These are phyloP conservation scores for Microtus oregoni DNA, from an alignment of 2,113 vertebrate species.

Conservation along the genomic window DNA sequence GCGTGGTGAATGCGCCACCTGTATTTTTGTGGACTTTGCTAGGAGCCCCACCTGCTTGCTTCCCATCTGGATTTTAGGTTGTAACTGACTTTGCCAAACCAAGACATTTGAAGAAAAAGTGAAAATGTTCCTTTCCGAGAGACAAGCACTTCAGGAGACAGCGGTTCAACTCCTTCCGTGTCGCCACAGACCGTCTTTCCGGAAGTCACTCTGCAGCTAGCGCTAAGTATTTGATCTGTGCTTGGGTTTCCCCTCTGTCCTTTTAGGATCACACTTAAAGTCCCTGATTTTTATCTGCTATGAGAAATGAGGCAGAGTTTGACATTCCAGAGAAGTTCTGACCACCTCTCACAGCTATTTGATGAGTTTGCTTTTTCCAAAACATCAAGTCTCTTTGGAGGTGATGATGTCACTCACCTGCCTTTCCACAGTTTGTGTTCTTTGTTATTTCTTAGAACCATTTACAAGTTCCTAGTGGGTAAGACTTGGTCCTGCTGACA, in stretches of 20 bases:
- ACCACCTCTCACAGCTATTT: neutral
- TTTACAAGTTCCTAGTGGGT: constrained; percentile 57
- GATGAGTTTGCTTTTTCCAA: neutral
- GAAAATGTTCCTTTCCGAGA: neutral
- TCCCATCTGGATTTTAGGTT: neutral
- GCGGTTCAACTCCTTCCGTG: neutral
- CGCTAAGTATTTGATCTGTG: neutral
- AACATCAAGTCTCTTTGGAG: constrained; percentile 36
- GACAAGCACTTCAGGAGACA: neutral
- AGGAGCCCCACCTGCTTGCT: neutral
- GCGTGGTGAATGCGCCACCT: neutral
- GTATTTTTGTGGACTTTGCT: neutral
- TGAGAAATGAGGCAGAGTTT: constrained; percentile 5
- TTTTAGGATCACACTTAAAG: constrained; percentile 4
- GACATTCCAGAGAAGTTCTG: neutral
- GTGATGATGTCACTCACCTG: constrained; percentile 64
- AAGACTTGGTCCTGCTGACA: neutral
- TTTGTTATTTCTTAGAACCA: constrained; percentile 69
- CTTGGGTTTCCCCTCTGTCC: neutral
- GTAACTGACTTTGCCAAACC: neutral
- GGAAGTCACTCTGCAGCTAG: neutral
- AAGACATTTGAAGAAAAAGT: neutral
- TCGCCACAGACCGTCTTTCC: neutral
- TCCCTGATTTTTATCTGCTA: constrained; percentile 3
- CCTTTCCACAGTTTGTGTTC: constrained; percentile 63